Base-by-base conservation (phyloP, 1,140 invertebrate species). In the Stegodyphus mimosarum region DNA sequence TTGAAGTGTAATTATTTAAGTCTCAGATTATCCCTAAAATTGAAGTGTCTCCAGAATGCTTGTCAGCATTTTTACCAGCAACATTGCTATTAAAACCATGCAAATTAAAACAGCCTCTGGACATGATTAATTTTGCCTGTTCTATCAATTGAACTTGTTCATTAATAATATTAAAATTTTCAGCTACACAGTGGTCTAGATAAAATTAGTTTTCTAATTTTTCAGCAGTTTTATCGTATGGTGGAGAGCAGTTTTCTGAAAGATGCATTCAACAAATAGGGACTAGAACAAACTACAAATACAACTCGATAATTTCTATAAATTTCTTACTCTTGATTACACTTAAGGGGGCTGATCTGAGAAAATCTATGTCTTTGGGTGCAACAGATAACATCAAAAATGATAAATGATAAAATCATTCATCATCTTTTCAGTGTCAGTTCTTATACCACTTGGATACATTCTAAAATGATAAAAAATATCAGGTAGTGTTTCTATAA, bases 391-490 rank as follows among this genome's bases (percentile, higher is more conserved):
- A 60, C 55, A 60, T 60, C 0, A 60, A 60, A 60, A 60, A 60
- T 60, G n/a, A n/a, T n/a, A n/a, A n/a, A n/a, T n/a, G n/a, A n/a
- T n/a, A n/a, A n/a, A n/a, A n/a, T n/a, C n/a, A n/a, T n/a, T n/a
- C n/a, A n/a, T n/a, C n/a, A 15, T 5, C 15, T 60, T 60, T 15
- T 60, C 55, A 10, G 5, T 60, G 15, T 60, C 55, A 10, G 90
- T 88, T 5, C 89, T 89, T 0, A 91, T 88, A 33, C 88, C 91
- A 80, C 89, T 89, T 63, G 81, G 88, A 48, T 88, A 87, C 76
- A 18, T 86, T 76, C 90, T 83, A 87, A 92, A 92, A 13, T 88
- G 74, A n/a, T 89, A 48, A 49, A 91, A 51, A 60, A 91, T 84
- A 6, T 88, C 63, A 9, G 90, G 89, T 15, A 92, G 9, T 60